phyloP scores from a whole-genome alignment of 2,888 invertebrate species.

The Sicus ferrugineus region DNA sequence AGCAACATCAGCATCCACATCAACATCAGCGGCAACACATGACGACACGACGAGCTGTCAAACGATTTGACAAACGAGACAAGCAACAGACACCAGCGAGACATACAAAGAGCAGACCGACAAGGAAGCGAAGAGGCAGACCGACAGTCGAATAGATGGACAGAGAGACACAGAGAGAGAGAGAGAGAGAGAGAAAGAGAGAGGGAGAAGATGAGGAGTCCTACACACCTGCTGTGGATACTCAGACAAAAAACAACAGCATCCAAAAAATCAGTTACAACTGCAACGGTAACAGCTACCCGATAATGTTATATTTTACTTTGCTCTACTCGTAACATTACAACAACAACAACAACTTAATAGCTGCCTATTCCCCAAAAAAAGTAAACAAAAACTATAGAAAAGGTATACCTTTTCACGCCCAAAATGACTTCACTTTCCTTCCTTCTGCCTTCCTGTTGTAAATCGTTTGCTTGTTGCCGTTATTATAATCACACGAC shows the following conservation, averaged over 20 bases:
- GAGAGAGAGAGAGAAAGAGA: slow-evolving; percentile 3
- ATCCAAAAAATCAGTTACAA: not conserved
- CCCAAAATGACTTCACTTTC: no score
- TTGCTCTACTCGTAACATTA: no score
- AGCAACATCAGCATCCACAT: slow-evolving; percentile 22
- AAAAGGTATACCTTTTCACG: no score
- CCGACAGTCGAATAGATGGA: not conserved
- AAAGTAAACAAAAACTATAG: no score
- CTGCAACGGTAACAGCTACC: slow-evolving; percentile 50
- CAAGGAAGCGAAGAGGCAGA: not conserved
- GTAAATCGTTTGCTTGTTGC: no score
- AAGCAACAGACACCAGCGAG: slow-evolving; percentile 53
- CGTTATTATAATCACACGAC: no score
- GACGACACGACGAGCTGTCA: slow-evolving; percentile 32
- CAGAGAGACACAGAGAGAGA: slow-evolving; percentile 15
- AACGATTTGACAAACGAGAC: slow-evolving; percentile 56
- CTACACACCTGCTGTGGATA: not conserved
- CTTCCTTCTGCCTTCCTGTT: no score
- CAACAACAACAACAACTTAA: no score
- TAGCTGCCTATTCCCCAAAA: no score
- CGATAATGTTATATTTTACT: slow-evolving; percentile 42
- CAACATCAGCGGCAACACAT: slow-evolving; percentile 31
- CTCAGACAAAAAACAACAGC: slow-evolving; percentile 9
- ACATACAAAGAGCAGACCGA: not conserved
- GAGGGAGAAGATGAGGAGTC: not conserved